These are phyloP conservation scores for Mus spretus DNA, from an alignment of 2,797 vertebrate species.

Conservation along the genomic window DNA sequence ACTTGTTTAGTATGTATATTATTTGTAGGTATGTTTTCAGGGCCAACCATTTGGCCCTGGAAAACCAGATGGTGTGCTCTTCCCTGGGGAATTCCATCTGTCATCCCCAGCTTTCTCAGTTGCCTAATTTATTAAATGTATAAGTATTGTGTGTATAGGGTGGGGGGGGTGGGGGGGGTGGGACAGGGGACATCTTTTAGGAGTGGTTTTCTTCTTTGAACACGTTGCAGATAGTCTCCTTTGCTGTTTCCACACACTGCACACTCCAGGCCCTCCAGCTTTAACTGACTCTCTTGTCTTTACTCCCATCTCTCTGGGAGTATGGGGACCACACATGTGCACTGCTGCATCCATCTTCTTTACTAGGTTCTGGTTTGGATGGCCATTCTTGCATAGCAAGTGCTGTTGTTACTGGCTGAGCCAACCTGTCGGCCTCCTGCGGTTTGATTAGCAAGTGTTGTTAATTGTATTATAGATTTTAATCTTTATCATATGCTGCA, in stretches of 20 bases:
- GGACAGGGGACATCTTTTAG: not conserved
- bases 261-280: not conserved
- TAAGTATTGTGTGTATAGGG: not conserved
- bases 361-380: not conserved
- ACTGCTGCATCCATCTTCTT: not conserved
- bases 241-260: not conserved
- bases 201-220: not conserved
- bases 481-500: conserved; percentile 8
- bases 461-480: conserved; percentile 54
- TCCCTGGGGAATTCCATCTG: not conserved
- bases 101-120: not conserved
- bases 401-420: not conserved
- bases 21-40: not conserved
- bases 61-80: not conserved
- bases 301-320: not conserved
- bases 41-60: not conserved
- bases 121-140: not conserved
- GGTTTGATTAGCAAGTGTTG: conserved; percentile 20
- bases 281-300: not conserved
- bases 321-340: no score
- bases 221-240: not conserved
- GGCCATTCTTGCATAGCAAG: not conserved
- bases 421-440: no score
- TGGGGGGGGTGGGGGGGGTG: not conserved
- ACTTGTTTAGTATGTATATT: not conserved